These are phyloP conservation scores for Pararge aegeria DNA, from an alignment of 1,140 invertebrate species.

Conservation along the genomic window DNA sequence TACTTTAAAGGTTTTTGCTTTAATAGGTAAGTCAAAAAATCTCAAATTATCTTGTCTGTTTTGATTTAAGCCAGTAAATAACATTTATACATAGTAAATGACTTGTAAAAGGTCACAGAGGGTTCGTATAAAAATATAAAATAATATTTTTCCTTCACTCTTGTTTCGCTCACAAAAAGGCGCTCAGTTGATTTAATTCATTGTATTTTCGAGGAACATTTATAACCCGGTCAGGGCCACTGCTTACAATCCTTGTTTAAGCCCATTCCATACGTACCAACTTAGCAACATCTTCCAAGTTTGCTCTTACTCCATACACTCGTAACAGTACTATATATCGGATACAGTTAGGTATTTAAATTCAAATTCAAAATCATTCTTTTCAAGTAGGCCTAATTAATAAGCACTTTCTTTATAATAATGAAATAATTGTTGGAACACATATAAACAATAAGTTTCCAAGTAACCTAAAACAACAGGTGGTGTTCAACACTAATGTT, in stretches of 20 bases:
- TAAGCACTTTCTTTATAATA: too few species aligned
- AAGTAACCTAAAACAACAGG: too few species aligned
- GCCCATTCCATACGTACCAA: background rate
- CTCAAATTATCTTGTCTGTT: too few species aligned
- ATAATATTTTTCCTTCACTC: background rate
- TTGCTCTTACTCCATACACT: background rate
- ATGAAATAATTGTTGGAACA: too few species aligned
- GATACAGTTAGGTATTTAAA: too few species aligned
- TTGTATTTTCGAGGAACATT: background rate
- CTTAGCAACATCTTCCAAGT: background rate
- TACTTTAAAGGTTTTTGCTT: too few species aligned
- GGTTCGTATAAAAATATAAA: background rate
- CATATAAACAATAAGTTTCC: too few species aligned
- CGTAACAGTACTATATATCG: too few species aligned
- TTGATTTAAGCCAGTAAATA: too few species aligned
- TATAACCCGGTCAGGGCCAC: background rate
- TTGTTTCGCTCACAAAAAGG: background rate
- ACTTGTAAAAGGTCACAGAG: background rate
- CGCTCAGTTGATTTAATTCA: conserved; percentile 2
- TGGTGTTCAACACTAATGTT: background rate
- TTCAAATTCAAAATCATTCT: too few species aligned
- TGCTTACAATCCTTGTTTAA: background rate
- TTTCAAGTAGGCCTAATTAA: too few species aligned
- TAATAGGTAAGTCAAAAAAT: too few species aligned
- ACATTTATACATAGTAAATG: background rate